These are phyloP conservation scores for Petrolisthes cinctipes DNA, from an alignment of 2,888 invertebrate species.

Conservation along the genomic window DNA sequence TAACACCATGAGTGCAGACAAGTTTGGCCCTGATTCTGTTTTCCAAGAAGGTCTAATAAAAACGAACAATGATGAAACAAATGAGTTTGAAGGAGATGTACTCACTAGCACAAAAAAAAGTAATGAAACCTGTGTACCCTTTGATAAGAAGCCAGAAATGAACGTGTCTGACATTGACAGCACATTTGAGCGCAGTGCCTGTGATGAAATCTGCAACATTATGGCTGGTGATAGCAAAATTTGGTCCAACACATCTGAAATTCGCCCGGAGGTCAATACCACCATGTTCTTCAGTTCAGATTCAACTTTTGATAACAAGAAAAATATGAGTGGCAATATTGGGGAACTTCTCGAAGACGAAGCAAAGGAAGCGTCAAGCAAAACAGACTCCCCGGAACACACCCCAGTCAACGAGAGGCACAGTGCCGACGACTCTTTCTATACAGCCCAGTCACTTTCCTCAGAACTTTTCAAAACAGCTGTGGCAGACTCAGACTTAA, in stretches of 20 bases:
- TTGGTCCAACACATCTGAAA: neutral
- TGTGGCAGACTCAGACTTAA: neutral
- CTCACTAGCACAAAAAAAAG: neutral
- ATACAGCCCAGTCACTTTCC: constrained; percentile 17
- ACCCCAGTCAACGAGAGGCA: too few relatives aligned
- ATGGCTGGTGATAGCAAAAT: constrained; percentile 12
- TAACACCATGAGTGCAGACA: constrained; percentile 34
- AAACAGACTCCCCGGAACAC: too few relatives aligned
- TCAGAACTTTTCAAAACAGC: constrained; percentile 29
- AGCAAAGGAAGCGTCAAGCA: too few relatives aligned
- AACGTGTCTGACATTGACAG: constrained; percentile 34
- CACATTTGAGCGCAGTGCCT: constrained; percentile 48
- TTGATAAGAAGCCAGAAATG: neutral
- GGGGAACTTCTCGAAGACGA: too few relatives aligned
- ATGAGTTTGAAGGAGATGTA: constrained; percentile 1
- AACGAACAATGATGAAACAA: neutral
- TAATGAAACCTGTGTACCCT: neutral
- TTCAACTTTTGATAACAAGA: neutral
- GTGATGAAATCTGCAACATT: constrained; percentile 42
- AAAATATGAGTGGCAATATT: neutral
- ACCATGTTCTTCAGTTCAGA: constrained; percentile 32
- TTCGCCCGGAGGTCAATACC: constrained; percentile 33
- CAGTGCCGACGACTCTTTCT: constrained; percentile 38
- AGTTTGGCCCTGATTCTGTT: constrained; percentile 18
- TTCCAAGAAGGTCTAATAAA: constrained; percentile 32